Percentiles rank a stretch among this genome's conserved stretches.
Evolutionary conservation across 1,140 invertebrate species (phyloP).

Genomic region (Euura saliciscinereae): DNA sequence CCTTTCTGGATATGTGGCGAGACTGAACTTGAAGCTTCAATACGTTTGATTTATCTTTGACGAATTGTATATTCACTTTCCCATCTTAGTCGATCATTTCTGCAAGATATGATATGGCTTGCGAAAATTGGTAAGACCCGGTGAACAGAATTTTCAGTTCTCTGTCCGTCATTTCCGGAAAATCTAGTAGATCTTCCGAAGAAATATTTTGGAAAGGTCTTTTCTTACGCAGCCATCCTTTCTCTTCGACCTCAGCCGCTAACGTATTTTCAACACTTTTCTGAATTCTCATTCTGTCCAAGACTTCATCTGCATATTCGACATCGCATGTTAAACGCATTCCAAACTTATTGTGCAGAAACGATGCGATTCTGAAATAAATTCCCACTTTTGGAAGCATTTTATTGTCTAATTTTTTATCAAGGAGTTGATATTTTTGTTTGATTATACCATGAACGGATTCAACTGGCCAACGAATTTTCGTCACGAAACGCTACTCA

Average conservation of each 20-base stretch:
- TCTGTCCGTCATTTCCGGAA: conserved; percentile 24
- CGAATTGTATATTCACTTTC: conserved; percentile 15
- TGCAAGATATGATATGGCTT: conserved; percentile 18
- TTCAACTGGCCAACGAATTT: conserved; percentile 23
- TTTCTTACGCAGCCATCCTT: conserved; percentile 21
- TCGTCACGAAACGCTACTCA: conserved; percentile 19
- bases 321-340: conserved; percentile 15
- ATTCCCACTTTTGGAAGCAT: conserved; percentile 21
- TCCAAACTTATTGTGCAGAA: conserved; percentile 19
- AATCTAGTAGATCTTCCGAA: conserved; percentile 20
- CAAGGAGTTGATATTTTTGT: conserved; percentile 20
- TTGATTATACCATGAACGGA: conserved; percentile 20
- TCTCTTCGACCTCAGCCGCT: conserved; percentile 27
- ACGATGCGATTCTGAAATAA: conserved; percentile 22
- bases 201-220: conserved; percentile 22
- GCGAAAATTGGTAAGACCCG: conserved; percentile 12
- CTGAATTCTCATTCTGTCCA: conserved; percentile 6
- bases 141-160: conserved; percentile 25
- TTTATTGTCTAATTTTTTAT: conserved; percentile 23
- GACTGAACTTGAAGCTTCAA: conserved; percentile 16
- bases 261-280: conserved; percentile 26
- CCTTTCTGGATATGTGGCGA: conserved; percentile 17
- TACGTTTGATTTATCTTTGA: conserved; percentile 19
- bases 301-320: background rate
- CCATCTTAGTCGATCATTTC: conserved; percentile 18